Evolutionary conservation across 2,113 vertebrate genomes (phyloP), one percentile per base, ranked within the genome.

Genomic region (Lampris incognitus): DNA sequence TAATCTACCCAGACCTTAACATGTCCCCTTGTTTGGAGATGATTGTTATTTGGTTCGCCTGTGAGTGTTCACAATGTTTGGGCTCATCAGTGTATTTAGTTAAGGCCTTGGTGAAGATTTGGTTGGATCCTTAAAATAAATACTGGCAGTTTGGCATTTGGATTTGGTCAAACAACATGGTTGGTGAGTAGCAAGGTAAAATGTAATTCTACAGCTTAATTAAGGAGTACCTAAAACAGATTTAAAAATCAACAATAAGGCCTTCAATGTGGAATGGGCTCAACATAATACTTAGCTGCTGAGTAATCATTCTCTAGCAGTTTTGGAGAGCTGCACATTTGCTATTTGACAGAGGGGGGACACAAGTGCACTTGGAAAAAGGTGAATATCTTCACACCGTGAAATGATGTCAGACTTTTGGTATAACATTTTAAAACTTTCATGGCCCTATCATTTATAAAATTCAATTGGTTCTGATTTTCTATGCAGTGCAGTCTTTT

Each of bases 351-450:
- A 39, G 40, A 80, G 36, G 8, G 76, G 60, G 7, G 1, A 76
- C n/a, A 79, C 81, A 82, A 57, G 83, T 85, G 79, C 70, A 79
- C 69, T 67, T 76, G 58, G 69, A 75, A 63, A 70, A 62, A 50
- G 1, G 56, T 48, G 52, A 87, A 80, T 36, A 63, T 77, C 46
- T 44, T 79, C 69, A 37, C 3, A 57, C 58, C 57, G 54, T 41
- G 0, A 50, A 65, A 49, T 6, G 6, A 46, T 44, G 41, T 44
- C 40, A 49, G 0, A 58, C 39, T 37, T 78, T 62, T 72, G 68
- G 70, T 78, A 48, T 68, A 9, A 79, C 73, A 76, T 36, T 36
- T 56, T 1, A 50, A 83, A 49, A 40, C 54, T 66, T 76, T 40
- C 11, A 7, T 5, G 10, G 4, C 1, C 72, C 67, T 71, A 69